Evolutionary conservation across 2,888 invertebrate species (phyloP).

Genomic region (Oasisia sp.): DNA sequence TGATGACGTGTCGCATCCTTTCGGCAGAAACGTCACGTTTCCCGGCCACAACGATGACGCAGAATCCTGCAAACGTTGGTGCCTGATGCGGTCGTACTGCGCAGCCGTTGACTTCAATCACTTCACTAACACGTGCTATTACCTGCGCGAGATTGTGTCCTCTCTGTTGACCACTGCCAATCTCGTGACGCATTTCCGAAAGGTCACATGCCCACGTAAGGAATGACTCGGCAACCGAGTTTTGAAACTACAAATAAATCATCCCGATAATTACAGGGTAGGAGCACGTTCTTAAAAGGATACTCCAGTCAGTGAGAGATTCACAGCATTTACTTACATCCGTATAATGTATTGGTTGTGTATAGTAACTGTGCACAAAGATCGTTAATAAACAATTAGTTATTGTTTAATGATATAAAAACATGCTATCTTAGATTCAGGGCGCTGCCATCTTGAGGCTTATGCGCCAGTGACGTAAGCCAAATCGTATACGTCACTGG

Average conservation of each 20-base stretch:
- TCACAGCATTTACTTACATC: too few species aligned
- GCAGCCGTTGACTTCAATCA: conserved; percentile 40
- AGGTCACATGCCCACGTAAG: conserved; percentile 35
- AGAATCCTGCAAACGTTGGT: conserved; percentile 41
- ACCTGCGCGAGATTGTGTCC: conserved; percentile 34
- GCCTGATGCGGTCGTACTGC: conserved; percentile 36
- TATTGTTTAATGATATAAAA: too few species aligned
- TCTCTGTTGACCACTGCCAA: conserved; percentile 13
- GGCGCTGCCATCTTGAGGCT: too few species aligned
- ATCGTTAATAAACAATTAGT: too few species aligned
- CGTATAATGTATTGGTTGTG: too few species aligned
- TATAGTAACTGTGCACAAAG: too few species aligned
- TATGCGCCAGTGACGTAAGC: too few species aligned
- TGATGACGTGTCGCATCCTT: conserved; percentile 35
- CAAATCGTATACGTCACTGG: too few species aligned
- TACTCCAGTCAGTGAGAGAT: too few species aligned
- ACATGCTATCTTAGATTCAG: too few species aligned
- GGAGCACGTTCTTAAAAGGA: not conserved
- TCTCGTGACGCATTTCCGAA: conserved; percentile 37
- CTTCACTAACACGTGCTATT: conserved; percentile 36
- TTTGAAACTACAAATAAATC: not conserved
- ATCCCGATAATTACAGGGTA: not conserved
- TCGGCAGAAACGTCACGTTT: conserved; percentile 34
- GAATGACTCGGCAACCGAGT: not conserved
- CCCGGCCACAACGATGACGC: conserved; percentile 24